Evolutionary conservation across 2,888 invertebrate genomes (phyloP).

Genomic region (Peribatodes rhomboidaria): DNA sequence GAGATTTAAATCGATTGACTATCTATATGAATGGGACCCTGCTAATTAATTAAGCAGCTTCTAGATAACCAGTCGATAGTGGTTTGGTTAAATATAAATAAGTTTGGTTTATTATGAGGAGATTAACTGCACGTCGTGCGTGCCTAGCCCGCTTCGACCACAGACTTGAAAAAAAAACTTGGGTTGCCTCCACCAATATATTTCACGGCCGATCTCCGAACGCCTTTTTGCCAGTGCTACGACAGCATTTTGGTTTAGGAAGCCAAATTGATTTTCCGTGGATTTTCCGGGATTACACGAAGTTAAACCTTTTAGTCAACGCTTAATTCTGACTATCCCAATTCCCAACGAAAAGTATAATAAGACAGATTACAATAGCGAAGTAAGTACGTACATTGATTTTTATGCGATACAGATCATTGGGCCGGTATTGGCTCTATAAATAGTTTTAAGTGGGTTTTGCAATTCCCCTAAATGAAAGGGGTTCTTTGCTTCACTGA

Average conservation of each 20-base stretch:
- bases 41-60: constrained; percentile 18
- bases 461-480: constrained; percentile 47
- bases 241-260: background rate
- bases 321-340: background rate
- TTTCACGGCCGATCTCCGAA: no score
- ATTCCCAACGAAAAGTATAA: constrained; percentile 6
- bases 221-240: no score
- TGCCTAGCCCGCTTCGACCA: background rate
- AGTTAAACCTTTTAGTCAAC: constrained; percentile 1
- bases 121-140: background rate
- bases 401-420: constrained; percentile 42
- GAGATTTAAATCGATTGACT: constrained; percentile 10
- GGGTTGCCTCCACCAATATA: no score
- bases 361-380: constrained; percentile 15
- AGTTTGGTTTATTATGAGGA: background rate
- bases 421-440: constrained; percentile 32
- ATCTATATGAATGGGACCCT: constrained; percentile 2
- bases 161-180: no score
- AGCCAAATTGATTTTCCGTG: background rate
- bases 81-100: background rate
- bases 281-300: background rate
- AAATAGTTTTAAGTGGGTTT: constrained; percentile 37
- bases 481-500: constrained; percentile 43
- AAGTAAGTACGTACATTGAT: constrained; percentile 11
- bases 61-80: background rate